A percentile compares a stretch with the other conserved stretches of the same genome.
Conservation (phyloP, 2,797 vertebrate genomes). For the Melopsittacus undulatus region DNA sequence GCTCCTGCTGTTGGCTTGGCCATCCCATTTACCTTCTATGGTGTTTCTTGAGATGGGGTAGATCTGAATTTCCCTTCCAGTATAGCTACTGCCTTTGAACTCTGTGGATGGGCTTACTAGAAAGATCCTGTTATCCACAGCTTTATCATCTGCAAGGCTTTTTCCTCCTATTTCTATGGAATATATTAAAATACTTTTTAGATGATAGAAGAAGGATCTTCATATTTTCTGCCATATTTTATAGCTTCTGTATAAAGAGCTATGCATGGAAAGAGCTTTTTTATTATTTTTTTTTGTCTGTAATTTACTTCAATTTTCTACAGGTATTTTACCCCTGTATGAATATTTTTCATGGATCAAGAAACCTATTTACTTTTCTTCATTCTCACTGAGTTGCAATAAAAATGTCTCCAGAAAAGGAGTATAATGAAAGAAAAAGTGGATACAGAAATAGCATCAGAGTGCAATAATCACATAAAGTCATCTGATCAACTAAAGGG, state of each 20-base stretch:
- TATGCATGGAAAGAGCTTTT: neutral
- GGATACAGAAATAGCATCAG: conserved; percentile 5
- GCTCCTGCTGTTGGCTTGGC: neutral
- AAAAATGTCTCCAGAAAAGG: conserved; percentile 13
- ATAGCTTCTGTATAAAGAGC: neutral
- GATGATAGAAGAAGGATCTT: neutral
- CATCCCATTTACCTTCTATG: neutral
- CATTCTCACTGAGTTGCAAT: neutral
- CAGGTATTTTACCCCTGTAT: neutral
- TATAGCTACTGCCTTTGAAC: neutral
- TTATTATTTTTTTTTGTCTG: neutral
- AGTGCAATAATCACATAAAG: neutral
- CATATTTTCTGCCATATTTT: neutral
- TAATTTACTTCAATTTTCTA: neutral
- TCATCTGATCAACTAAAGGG: conserved; percentile 11
- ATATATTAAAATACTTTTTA: neutral
- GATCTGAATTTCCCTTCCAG: neutral
- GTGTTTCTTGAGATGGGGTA: neutral
- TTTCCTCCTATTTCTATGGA: neutral
- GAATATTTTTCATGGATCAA: conserved; percentile 21
- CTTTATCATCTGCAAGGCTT: neutral
- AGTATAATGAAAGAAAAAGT: neutral
- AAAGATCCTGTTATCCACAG: neutral
- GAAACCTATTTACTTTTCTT: conserved; percentile 36
- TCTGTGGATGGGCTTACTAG: neutral